Evolutionary conservation across 2,113 vertebrate genomes (phyloP), one percentile per base, ranked within the genome.

Genomic region (Podiceps cristatus): DNA sequence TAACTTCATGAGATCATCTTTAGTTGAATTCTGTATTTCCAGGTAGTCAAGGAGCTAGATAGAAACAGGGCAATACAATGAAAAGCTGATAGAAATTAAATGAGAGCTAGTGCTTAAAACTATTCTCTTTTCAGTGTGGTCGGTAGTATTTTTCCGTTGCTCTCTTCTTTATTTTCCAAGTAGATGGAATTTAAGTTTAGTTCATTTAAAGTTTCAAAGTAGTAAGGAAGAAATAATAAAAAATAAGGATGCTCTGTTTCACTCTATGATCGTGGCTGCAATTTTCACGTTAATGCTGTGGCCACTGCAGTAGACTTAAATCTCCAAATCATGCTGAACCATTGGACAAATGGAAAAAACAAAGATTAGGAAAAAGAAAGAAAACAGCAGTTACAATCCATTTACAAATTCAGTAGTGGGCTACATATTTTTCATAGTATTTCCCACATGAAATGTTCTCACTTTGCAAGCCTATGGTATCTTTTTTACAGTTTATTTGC

Each of bases 1-100:
- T 97, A 96, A 96, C 92, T 96, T 96, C 90, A 91, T 96, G 97
- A 98, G 96, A 96, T 96, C 95, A 97, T 97, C 88, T 95, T 94
- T 88, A 96, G 75, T 86, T 97, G 96, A 97, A 92, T 97, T 97
- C 91, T 96, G 28, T 97, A 89, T 83, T 97, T 93, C 90, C 90
- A 96, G 85, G 85, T 96, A 97, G 93, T 93, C 73, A 75, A 74
- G 82, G 91, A 95, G 79, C 44, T 96, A 45, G 64, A 50, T 91
- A 63, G 78, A 95, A 94, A 59, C 64, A 37, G 49, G 59, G 47
- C 11, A 74, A 81, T 52, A 83, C 55, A 82, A 67, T 56, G 81
- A 82, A 82, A 92, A 95, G 68, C 72, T 88, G 93, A 81, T 60
- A 91, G 83, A 97, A 97, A 69, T 77, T 2, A 71, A 96, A 63